Evolutionary conservation across 2,113 vertebrate genomes (phyloP).

Genomic region (Enhydra lutris): DNA sequence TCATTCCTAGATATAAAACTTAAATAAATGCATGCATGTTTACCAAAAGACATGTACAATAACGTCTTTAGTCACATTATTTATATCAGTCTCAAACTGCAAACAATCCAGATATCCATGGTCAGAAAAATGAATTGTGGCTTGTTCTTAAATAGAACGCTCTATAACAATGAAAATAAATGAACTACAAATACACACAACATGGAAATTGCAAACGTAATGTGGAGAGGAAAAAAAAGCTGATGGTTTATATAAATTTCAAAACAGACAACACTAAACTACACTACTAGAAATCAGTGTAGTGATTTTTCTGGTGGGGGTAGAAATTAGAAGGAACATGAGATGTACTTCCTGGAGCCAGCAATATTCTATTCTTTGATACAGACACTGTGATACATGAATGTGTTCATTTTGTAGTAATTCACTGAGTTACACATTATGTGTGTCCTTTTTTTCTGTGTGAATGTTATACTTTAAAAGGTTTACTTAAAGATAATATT

Average conservation of each 20-base stretch:
- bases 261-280: background rate
- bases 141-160: background rate
- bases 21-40: background rate
- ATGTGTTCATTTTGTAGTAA: background rate
- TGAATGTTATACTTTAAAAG: background rate
- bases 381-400: background rate
- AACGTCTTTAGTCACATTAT: background rate
- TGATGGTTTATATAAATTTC: background rate
- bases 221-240: background rate
- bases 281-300: background rate
- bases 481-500: background rate
- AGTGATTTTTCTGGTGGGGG: background rate
- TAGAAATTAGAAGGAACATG: background rate
- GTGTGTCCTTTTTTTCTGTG: background rate
- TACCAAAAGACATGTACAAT: background rate
- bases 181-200: background rate
- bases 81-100: background rate
- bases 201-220: background rate
- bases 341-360: background rate
- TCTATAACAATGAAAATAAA: conserved; percentile 4
- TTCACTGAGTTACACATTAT: background rate
- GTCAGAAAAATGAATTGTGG: background rate
- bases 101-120: background rate
- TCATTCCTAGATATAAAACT: background rate
- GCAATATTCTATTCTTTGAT: background rate